Conservation (phyloP, 2,113 vertebrate genomes). For the Corynorhinus townsendii region DNA sequence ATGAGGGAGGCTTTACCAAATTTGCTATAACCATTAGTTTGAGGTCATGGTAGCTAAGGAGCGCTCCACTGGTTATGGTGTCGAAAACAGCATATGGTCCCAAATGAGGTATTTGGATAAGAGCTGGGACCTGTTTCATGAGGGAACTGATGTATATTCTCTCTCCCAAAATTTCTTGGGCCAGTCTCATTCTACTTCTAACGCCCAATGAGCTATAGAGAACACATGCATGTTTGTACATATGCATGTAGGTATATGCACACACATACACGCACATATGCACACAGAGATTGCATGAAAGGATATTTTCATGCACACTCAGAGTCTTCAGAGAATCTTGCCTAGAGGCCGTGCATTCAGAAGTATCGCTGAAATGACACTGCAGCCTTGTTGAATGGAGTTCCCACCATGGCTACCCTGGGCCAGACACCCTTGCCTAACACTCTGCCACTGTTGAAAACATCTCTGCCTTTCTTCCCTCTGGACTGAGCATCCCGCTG, state of each 20-base stretch:
- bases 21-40: slow-evolving; percentile 83
- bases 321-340: neutral
- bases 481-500: neutral
- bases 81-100: slow-evolving; percentile 84
- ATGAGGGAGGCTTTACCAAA: slow-evolving; percentile 88
- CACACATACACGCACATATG: neutral
- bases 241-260: neutral
- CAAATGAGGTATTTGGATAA: slow-evolving; percentile 78
- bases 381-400: neutral
- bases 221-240: neutral
- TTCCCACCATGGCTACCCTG: neutral
- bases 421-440: too few relatives aligned
- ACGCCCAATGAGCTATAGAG: neutral
- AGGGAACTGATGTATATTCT: neutral
- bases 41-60: slow-evolving; percentile 84
- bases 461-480: neutral
- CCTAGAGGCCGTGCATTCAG: neutral
- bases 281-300: neutral
- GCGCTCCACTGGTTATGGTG: slow-evolving; percentile 81
- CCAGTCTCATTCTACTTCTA: neutral
- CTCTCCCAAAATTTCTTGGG: neutral
- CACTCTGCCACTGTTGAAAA: neutral
- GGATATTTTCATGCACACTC: neutral
- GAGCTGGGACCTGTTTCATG: slow-evolving; percentile 80
- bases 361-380: neutral